Conservation (phyloP, 2,888 invertebrate species). For the Xestobium rufovillosum region DNA sequence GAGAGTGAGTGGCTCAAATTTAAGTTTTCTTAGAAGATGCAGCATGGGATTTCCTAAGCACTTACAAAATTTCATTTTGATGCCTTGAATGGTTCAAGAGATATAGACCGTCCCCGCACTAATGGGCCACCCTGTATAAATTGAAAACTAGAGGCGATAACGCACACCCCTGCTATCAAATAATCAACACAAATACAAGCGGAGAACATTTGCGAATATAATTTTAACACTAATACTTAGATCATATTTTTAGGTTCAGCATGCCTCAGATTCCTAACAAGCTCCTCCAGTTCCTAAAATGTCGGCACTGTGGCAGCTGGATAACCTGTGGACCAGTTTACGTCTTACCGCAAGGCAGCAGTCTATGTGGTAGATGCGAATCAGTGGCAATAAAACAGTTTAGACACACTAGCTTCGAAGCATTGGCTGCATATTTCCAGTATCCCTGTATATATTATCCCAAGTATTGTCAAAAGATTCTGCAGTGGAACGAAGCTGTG, state of each 20-base stretch:
- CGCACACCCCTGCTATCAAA: no score
- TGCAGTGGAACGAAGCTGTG: conserved; percentile 33
- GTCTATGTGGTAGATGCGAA: conserved; percentile 38
- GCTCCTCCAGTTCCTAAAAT: conserved; percentile 29
- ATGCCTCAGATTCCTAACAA: conserved; percentile 23
- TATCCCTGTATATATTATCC: conserved; percentile 37
- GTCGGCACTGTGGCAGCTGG: conserved; percentile 33
- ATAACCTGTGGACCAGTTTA: conserved; percentile 37
- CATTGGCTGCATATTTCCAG: conserved; percentile 34
- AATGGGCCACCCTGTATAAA: no score
- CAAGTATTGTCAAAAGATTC: conserved; percentile 31
- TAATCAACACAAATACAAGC: not conserved
- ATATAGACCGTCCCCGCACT: no score
- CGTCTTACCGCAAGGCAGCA: conserved; percentile 31
- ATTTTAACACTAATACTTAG: not conserved
- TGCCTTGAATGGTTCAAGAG: no score
- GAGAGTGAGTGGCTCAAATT: no score
- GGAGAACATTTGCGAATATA: not conserved
- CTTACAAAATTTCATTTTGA: no score
- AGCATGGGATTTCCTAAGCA: no score
- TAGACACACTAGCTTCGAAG: conserved; percentile 35
- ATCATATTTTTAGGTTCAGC: conserved; percentile 10
- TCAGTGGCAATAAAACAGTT: conserved; percentile 27
- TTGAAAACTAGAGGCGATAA: no score
- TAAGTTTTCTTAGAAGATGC: no score